Evolutionary conservation across 2,113 vertebrate genomes (phyloP), one percentile per base, ranked within the genome.

Genomic region (Acanthisitta chloris): DNA sequence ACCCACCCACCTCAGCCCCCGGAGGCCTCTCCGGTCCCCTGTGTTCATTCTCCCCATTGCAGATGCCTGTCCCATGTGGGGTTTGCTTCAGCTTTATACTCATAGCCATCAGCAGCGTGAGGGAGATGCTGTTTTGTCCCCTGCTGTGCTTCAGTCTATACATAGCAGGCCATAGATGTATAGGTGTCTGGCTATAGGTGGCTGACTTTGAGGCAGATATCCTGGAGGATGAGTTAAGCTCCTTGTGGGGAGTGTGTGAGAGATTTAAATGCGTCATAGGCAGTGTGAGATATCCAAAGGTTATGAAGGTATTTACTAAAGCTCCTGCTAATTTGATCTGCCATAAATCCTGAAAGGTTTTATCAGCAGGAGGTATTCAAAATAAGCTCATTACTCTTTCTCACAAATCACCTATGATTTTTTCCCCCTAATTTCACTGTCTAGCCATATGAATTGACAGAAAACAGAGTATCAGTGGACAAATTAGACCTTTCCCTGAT

Each of bases 91-190:
- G 45, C n/a, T 61, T 19, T 40, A 14, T 14, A 4, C 10, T 23
- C 51, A 33, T 0, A 1, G 40, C 26, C 54, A 12, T 17, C 4
- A 8, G 49, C 57, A 55, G 76, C 0, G 0, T 2, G 0, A 17
- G 6, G 34, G 10, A 62, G 29, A 64, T 8, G 4, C 1, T 59
- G 3, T 26, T 88, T 33, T 57, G 42, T 33, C 67, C 2, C 0
- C 23, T 80, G 14, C n/a, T 54, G 58, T 43, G 45, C 25, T 82
- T 57, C 45, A 48, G 45, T 24, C 49, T 61, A 28, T 58, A 11
- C n/a, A 1, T 2, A 31, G 54, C 17, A 70, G 52, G 38, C 57
- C 49, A 8, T 2, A 59, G 58, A 20, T 49, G 20, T 57, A 29
- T 34, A 18, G 34, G 67, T 34, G 57, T 38, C 74, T 88, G 90